These are phyloP conservation scores for Lasioglossum oenotherae DNA, from an alignment of 2,888 invertebrate genomes.

Conservation along the genomic window DNA sequence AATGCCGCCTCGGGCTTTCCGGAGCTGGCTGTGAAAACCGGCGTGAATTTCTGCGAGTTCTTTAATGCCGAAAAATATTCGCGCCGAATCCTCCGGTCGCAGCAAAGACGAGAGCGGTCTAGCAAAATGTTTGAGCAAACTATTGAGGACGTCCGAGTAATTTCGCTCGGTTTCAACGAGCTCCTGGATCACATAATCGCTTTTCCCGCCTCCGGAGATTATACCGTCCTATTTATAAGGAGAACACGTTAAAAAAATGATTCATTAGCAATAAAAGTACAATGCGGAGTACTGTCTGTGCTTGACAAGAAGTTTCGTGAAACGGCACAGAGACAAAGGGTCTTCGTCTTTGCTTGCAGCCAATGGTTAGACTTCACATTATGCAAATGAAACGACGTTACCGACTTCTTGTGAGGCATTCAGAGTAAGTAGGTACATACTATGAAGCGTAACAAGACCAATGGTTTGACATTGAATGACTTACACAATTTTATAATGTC, in stretches of 20 bases:
- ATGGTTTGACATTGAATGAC: conserved; percentile 13
- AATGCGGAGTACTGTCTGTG: neutral
- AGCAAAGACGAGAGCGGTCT: conserved; percentile 90
- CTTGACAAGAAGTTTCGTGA: too few relatives aligned
- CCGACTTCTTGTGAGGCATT: too few relatives aligned
- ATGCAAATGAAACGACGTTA: too few relatives aligned
- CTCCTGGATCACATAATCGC: conserved; percentile 97
- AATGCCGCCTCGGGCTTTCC: conserved; percentile 89
- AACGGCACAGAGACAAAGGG: too few relatives aligned
- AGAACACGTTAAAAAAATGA: neutral
- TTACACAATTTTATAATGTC: conserved; percentile 19
- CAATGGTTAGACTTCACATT: too few relatives aligned
- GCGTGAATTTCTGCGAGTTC: conserved; percentile 94
- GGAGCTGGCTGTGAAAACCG: conserved; percentile 92
- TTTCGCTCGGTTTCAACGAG: conserved; percentile 98
- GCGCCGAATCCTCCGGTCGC: conserved; percentile 90
- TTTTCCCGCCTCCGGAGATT: conserved; percentile 88
- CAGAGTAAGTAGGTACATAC: neutral
- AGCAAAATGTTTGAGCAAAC: conserved; percentile 92
- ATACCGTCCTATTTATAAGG: conserved; percentile 72
- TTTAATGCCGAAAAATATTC: conserved; percentile 96
- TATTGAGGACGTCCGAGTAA: conserved; percentile 96
- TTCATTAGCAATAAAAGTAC: neutral
- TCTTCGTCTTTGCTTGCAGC: too few relatives aligned
- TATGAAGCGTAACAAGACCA: conserved; percentile 31